Evolutionary conservation across 2,113 vertebrate species (phyloP).

Genomic region (Pelmatolapia mariae): DNA sequence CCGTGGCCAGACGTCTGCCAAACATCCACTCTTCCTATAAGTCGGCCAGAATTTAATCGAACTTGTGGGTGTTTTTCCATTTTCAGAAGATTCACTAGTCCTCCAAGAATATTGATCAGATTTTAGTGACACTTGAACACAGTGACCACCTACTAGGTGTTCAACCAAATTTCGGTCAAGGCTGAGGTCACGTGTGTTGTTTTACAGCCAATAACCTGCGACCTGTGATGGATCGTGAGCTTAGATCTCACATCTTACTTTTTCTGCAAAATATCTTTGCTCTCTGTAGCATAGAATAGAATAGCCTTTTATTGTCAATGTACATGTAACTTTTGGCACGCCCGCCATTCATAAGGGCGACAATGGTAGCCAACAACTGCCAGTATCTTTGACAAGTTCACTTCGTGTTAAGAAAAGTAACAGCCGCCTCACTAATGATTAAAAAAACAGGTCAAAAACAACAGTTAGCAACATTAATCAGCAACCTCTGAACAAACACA

Average conservation of each 20-base stretch:
- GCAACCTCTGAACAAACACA: not conserved
- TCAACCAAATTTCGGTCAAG: not conserved
- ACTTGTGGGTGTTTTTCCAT: not conserved
- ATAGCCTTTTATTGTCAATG: not conserved
- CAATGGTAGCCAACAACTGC: not conserved
- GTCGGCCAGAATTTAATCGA: rapidly evolving
- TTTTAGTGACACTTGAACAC: not conserved
- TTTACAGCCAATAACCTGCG: not conserved
- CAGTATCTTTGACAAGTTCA: not conserved
- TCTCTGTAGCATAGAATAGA: not conserved
- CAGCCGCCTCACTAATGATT: not conserved
- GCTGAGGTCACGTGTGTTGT: rapidly evolving
- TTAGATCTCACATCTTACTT: not conserved
- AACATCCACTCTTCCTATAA: not conserved
- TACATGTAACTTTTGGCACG: not conserved
- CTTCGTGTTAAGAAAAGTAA: not conserved
- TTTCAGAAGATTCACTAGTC: not conserved
- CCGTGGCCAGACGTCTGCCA: not conserved
- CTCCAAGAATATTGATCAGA: not conserved
- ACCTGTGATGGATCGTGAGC: not conserved
- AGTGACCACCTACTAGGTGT: not conserved
- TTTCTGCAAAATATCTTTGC: not conserved
- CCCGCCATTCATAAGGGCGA: not conserved
- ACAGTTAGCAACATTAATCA: not conserved
- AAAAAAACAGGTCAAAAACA: not conserved